Conservation (phyloP, 2,797 vertebrate genomes). For the Scomberomorus guttatus region DNA sequence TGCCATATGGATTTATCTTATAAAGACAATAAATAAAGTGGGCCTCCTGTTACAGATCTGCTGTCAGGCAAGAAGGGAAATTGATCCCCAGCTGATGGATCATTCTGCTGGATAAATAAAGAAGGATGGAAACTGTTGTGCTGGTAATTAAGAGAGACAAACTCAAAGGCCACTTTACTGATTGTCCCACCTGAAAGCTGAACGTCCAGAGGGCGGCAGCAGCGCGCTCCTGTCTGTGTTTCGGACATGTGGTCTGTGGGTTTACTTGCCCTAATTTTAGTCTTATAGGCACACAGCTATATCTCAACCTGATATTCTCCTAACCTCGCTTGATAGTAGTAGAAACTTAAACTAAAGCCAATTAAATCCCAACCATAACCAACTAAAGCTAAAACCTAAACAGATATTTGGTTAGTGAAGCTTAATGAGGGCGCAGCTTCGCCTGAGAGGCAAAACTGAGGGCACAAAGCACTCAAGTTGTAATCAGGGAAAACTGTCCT, state of each 20-base stretch:
- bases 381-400: background rate
- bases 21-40: slow-evolving; percentile 29
- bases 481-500: background rate
- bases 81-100: slow-evolving; percentile 32
- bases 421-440: too few species aligned
- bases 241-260: accelerated
- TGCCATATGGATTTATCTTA: slow-evolving; percentile 36
- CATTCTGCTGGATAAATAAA: slow-evolving; percentile 32
- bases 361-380: background rate
- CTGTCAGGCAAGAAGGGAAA: slow-evolving; percentile 31
- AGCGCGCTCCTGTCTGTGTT: slow-evolving; percentile 58
- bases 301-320: background rate
- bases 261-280: background rate
- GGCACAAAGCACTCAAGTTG: accelerated
- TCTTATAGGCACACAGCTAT: slow-evolving; percentile 41
- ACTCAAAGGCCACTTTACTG: slow-evolving; percentile 3
- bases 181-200: slow-evolving; percentile 20
- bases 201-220: slow-evolving; percentile 78
- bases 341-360: background rate
- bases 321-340: accelerated
- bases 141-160: slow-evolving; percentile 22
- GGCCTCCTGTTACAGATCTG: slow-evolving; percentile 5
- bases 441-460: background rate
- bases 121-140: slow-evolving; percentile 28
- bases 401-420: background rate